These are phyloP conservation scores for Cheilosia vernalis DNA, from an alignment of 2,888 invertebrate species.

Conservation along the genomic window DNA sequence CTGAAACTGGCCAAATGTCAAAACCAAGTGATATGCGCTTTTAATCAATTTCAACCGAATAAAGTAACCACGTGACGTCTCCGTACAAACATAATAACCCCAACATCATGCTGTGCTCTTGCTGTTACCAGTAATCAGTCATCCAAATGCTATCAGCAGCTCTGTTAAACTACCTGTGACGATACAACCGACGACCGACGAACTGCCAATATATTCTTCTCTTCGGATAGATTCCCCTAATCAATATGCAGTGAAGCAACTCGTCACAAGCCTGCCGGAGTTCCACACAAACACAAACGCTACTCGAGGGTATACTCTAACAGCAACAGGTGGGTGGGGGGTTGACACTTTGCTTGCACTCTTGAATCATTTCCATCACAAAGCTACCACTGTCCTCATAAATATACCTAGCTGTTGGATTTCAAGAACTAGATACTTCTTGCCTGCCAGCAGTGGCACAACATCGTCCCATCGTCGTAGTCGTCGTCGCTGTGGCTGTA, in stretches of 20 bases:
- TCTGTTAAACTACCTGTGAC: conserved; percentile 54
- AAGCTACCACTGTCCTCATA: conserved; percentile 51
- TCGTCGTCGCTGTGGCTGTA: conserved; percentile 6
- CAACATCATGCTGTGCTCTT: conserved; percentile 47
- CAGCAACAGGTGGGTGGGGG: conserved; percentile 63
- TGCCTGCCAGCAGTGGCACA: conserved; percentile 63
- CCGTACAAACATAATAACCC: conserved; percentile 2
- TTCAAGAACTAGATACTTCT: conserved; percentile 71
- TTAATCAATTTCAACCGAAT: conserved; percentile 12
- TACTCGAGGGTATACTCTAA: conserved; percentile 36
- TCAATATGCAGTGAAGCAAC: conserved; percentile 67
- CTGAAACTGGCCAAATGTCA: neutral
- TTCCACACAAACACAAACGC: conserved; percentile 12
- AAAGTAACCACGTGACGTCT: conserved; percentile 31
- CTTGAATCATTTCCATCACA: conserved; percentile 38
- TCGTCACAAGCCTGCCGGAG: conserved; percentile 40
- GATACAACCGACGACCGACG: conserved; percentile 3
- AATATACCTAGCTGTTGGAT: conserved; percentile 64
- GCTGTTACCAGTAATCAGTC: conserved; percentile 52
- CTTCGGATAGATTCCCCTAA: conserved; percentile 43
- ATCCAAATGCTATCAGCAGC: conserved; percentile 67
- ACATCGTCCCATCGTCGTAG: conserved; percentile 26
- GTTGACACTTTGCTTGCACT: conserved; percentile 30
- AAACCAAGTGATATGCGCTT: conserved; percentile 10
- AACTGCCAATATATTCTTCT: conserved; percentile 22